These are phyloP conservation scores for Cladorhizidae sp. DNA, from an alignment of 37 sponge, comb jelly and placozoan genomes.

Conservation along the genomic window DNA sequence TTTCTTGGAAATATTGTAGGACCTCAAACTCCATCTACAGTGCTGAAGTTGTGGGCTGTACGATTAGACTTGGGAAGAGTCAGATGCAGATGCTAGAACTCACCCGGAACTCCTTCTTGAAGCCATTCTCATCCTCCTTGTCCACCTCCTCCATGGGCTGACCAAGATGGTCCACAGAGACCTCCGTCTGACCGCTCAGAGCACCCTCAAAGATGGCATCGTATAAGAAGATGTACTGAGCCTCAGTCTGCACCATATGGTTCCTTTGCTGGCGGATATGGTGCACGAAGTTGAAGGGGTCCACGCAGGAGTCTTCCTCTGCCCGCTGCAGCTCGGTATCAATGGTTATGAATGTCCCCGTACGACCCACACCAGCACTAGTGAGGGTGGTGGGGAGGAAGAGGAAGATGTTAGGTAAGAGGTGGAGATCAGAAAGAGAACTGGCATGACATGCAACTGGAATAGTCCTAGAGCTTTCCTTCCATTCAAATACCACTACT, in stretches of 20 bases:
- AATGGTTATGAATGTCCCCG: constrained; percentile 86
- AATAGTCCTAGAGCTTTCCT: too few relatives aligned
- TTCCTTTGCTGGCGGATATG: constrained; percentile 77
- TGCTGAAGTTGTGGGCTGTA: too few relatives aligned
- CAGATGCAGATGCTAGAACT: too few relatives aligned
- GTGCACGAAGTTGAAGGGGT: constrained; percentile 70
- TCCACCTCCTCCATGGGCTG: constrained; percentile 47
- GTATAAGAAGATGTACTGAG: constrained; percentile 93
- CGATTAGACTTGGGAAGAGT: too few relatives aligned
- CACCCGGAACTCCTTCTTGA: constrained; percentile 68
- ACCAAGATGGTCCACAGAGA: constrained; percentile 51
- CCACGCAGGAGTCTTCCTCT: constrained; percentile 46
- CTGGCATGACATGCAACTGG: too few relatives aligned
- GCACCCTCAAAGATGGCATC: constrained; percentile 92
- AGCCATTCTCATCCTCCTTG: constrained; percentile 57
- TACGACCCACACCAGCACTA: constrained; percentile 96
- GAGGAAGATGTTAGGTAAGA: too few relatives aligned
- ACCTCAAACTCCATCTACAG: too few relatives aligned
- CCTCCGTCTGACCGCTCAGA: constrained; percentile 62
- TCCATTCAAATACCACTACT: too few relatives aligned
- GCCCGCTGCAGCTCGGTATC: constrained; percentile 87
- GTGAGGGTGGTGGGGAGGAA: too few relatives aligned
- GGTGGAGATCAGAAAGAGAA: too few relatives aligned
- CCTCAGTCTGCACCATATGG: constrained; percentile 94
- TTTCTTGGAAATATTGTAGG: too few relatives aligned